Evolutionary conservation across 1,140 invertebrate species (phyloP), one percentile per base, ranked within the genome.

Genomic region (Drosophila tani): DNA sequence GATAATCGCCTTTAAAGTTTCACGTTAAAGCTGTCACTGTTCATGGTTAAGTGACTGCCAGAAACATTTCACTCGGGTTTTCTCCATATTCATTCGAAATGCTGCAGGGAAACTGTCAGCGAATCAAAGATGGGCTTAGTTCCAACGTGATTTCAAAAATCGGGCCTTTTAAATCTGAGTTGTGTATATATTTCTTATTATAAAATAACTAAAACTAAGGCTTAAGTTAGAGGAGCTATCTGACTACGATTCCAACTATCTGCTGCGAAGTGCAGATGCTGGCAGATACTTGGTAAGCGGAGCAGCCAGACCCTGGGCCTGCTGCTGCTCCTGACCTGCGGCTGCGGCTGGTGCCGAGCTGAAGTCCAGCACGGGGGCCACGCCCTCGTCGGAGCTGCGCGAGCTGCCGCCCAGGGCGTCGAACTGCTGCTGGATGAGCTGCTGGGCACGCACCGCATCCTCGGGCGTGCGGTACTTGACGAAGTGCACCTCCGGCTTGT

Each of bases 381-480:
- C 77, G n/a, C 86, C 86, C 67, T 91, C 86, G 35, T 91, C 79
- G 6, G 79, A 91, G 49, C 73, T 86, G 49, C 60, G 86, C 1
- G 86, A 82, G 40, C 76, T 86, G 41, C 87, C 87, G 24, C 87
- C 87, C 64, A 91, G 35, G 6, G 83, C 63, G 55, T 91, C 71
- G 27, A 91, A 91, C 53, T 91, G 87, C 29, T 91, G 77, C 70
- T 91, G 87, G 40, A 91, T 91, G 9, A 82, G 62, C 41, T 91
- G 82, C 62, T 91, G 87, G 14, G 87, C 87, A 6, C 86, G 74
- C 46, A 83, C 64, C n/a, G 87, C 87, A 15, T 91, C 87, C 50
- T 91, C 87, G n/a, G 82, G 67, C 0, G 87, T 91, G 64, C 87
- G 87, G 47, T 91, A 91, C 57, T 91, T 91, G 51, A 91, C 87